Evolutionary conservation across 2,113 vertebrate species (phyloP).

Genomic region (Nothoprocta pentlandii): DNA sequence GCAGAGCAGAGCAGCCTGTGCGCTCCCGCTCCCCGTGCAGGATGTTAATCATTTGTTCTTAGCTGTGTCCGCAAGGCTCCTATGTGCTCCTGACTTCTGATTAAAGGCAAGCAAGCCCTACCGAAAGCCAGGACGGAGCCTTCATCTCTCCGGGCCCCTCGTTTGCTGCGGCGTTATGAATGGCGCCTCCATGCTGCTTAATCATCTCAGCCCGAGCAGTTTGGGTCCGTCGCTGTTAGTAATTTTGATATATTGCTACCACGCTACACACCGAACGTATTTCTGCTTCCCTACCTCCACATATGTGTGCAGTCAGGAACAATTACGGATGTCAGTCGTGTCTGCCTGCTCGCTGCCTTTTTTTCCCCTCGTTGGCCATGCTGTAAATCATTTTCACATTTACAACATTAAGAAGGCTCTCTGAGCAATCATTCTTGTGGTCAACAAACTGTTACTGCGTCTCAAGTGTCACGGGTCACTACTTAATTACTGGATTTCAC

Average conservation of each 20-base stretch:
- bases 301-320: slow-evolving; percentile 60
- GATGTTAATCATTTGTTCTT: neutral
- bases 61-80: neutral
- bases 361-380: slow-evolving; percentile 26
- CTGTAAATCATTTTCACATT: slow-evolving; percentile 74
- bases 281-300: slow-evolving; percentile 56
- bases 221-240: slow-evolving; percentile 12
- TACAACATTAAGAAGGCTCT: slow-evolving; percentile 62
- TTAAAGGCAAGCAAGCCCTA: neutral
- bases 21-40: neutral
- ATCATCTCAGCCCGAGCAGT: neutral
- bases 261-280: slow-evolving; percentile 12
- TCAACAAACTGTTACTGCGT: slow-evolving; percentile 69
- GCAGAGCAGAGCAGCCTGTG: neutral
- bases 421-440: slow-evolving; percentile 64
- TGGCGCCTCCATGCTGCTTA: neutral
- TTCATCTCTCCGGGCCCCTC: neutral
- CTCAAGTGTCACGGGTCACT: slow-evolving; percentile 70
- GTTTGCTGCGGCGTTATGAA: neutral
- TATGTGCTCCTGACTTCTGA: neutral
- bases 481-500: slow-evolving; percentile 74
- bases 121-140: neutral
- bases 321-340: slow-evolving; percentile 62
- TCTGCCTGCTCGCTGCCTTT: slow-evolving; percentile 33
- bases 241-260: slow-evolving; percentile 63